Percentiles rank a stretch among this genome's conserved stretches.
Conservation (phyloP, 2,113 vertebrate genomes). For the Charadrius vociferus region DNA sequence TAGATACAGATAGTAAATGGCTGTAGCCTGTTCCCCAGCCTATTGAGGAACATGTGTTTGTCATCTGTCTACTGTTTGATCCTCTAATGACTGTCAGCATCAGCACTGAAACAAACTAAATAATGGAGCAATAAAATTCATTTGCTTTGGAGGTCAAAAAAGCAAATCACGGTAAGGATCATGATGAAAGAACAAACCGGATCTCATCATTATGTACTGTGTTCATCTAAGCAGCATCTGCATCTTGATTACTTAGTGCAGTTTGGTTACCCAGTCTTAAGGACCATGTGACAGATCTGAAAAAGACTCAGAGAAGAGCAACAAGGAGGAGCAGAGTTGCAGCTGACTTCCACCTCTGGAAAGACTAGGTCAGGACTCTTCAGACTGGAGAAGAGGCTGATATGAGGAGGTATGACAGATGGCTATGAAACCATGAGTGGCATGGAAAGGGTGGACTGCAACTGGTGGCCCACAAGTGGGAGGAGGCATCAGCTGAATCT, state of each 20-base stretch:
- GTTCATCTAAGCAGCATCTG: background rate
- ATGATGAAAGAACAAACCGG: background rate
- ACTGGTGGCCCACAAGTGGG: background rate
- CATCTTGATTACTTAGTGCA: background rate
- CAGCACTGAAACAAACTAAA: background rate
- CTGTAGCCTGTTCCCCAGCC: background rate
- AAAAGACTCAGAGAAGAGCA: background rate
- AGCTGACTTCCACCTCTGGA: background rate
- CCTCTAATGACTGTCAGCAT: background rate
- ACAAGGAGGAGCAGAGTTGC: background rate
- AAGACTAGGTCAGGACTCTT: background rate
- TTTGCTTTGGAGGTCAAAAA: background rate
- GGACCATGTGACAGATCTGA: background rate
- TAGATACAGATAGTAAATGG: background rate
- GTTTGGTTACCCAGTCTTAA: background rate
- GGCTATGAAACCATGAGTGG: background rate
- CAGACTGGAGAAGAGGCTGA: background rate
- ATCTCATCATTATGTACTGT: background rate
- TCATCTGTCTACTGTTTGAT: background rate
- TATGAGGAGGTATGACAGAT: background rate
- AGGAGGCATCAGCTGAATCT: background rate
- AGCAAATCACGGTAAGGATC: background rate
- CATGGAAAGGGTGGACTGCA: background rate
- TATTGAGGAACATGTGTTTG: background rate
- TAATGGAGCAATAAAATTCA: background rate